Conservation (phyloP, 2,888 invertebrate species). For the Sarcophaga rosellei region DNA sequence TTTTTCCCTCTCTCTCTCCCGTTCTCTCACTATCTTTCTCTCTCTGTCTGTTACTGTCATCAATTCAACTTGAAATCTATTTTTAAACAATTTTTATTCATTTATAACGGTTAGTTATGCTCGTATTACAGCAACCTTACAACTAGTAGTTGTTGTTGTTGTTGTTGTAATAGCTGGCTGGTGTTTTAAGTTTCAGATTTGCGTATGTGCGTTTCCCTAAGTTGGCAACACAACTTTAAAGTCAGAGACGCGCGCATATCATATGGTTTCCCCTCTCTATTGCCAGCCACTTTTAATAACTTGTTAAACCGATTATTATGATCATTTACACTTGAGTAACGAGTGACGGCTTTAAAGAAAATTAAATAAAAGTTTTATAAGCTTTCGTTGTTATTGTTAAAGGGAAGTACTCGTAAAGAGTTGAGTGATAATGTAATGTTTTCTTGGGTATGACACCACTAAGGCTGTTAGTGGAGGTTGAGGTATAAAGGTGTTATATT, state of each 20-base stretch:
- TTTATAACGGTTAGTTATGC: background rate
- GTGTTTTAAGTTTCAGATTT: background rate
- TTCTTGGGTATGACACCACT: too few species aligned
- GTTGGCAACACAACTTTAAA: background rate
- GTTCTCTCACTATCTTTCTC: background rate
- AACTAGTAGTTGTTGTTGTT: background rate
- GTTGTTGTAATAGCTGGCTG: too few species aligned
- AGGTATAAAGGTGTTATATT: too few species aligned
- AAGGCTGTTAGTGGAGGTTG: too few species aligned
- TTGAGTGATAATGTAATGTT: too few species aligned
- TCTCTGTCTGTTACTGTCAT: background rate
- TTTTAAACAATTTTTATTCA: background rate
- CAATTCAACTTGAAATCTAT: background rate
- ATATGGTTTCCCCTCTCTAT: too few species aligned
- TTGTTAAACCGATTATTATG: background rate
- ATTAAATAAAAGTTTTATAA: too few species aligned
- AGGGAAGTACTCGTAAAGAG: too few species aligned
- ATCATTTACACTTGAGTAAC: too few species aligned
- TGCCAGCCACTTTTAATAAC: background rate
- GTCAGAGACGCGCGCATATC: background rate
- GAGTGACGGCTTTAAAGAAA: too few species aligned
- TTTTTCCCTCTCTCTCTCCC: too few species aligned
- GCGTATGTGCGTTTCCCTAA: background rate
- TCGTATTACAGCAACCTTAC: background rate
- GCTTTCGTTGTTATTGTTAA: too few species aligned